phyloP scores from a whole-genome alignment of 1,140 invertebrate species.

The Matsumurasca onukii region DNA sequence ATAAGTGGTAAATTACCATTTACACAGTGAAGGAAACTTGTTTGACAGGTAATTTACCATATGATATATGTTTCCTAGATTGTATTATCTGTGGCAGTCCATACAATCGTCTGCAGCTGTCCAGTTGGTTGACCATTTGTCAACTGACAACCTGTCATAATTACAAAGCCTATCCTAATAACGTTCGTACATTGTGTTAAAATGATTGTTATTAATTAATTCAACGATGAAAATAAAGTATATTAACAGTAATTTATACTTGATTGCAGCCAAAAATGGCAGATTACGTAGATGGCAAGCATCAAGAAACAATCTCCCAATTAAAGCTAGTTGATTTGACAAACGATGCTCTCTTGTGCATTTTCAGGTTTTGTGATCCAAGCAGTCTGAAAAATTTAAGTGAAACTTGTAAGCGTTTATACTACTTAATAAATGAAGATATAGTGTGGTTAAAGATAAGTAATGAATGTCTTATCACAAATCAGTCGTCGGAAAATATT shows the following conservation, averaged over 20 bases:
- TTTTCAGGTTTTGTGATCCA: slow-evolving; percentile 5
- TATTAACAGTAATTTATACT: not conserved
- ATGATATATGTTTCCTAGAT: no score
- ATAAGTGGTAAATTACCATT: no score
- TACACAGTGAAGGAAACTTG: no score
- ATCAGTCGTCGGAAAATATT: not conserved
- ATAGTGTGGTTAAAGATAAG: not conserved
- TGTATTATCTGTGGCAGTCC: no score
- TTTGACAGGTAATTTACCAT: no score
- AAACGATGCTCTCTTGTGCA: not conserved
- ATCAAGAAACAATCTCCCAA: not conserved
- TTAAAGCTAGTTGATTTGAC: slow-evolving; percentile 7
- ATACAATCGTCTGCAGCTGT: no score
- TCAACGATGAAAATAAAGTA: not conserved
- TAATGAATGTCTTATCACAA: not conserved
- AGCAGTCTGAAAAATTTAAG: not conserved
- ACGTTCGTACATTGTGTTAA: no score
- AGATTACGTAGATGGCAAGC: not conserved
- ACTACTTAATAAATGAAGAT: not conserved
- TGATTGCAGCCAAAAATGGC: not conserved
- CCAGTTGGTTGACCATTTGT: no score
- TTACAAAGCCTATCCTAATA: no score
- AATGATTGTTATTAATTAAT: not conserved
- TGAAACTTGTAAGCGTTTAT: slow-evolving; percentile 3
- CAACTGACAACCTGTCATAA: no score